Base-by-base conservation (phyloP, 2,797 vertebrate genomes). In the Coregonus ussuriensis region DNA sequence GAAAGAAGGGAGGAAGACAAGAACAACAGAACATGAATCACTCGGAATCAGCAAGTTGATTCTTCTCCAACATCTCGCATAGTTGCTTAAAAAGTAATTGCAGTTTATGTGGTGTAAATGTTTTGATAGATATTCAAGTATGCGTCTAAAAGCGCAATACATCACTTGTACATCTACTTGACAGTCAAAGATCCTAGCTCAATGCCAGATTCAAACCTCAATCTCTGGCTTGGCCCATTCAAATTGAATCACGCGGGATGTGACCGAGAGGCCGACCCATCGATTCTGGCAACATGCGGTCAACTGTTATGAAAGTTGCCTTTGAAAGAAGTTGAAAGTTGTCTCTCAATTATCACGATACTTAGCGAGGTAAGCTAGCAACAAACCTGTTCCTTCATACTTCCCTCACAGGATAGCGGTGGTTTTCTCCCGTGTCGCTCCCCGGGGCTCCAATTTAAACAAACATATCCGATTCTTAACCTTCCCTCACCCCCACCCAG, bases 381-480 rank as follows among this genome's bases (percentile, higher is more conserved):
- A 21, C 71, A 73, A 29, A 6, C 53, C 13, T 3, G 6, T 18
- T 15, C 33, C 67, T 69, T 73, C 18, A 74, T 47, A 47, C 18
- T 18, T 16, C 72, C 33, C 33, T 7, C 25, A 41, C 9, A 21
- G 18, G 9, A 31, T 21, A 54, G 76, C 52, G 18, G 80, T 72
- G 79, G 66, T 81, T 83, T 66, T 69, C 81, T 81, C 80, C 79
- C 76, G 75, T 77, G 63, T 62, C 21, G 62, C 31, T 35, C 65
- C 15, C 65, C 31, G 2, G 6, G 65, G 33, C 86, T 83, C 71
- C 65, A 31, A 16, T 77, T 89, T 86, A 89, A 90, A 87, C 82
- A 91, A 90, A 91, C 90, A 91, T 71, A 85, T 87, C 87, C 31
- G 77, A 89, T 82, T 84, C 83, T 75, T 82, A 81, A 84, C 84